phyloP scores from a whole-genome alignment of 2,888 invertebrate genomes.

The Rhingia campestris region DNA sequence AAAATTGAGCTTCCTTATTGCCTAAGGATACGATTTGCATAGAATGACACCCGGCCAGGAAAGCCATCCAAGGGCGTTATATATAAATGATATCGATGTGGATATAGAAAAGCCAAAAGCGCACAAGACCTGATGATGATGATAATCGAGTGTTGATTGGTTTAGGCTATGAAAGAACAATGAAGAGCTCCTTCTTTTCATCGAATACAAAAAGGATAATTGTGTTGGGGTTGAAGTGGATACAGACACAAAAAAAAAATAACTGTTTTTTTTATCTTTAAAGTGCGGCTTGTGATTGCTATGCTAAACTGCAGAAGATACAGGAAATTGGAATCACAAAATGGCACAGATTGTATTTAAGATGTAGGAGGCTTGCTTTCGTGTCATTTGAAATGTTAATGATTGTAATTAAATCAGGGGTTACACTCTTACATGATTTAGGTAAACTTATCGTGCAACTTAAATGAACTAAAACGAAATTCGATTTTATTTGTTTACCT shows the following conservation, averaged over 20 bases:
- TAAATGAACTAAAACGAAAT: too few species aligned
- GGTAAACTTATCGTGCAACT: too few species aligned
- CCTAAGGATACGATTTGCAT: conserved; percentile 57
- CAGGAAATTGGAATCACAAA: too few species aligned
- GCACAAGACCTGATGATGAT: conserved; percentile 54
- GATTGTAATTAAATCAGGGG: too few species aligned
- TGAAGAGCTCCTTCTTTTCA: conserved; percentile 19
- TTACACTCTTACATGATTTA: too few species aligned
- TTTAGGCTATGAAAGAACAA: conserved; percentile 55
- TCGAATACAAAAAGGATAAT: conserved; percentile 15
- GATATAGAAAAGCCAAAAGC: conserved; percentile 28
- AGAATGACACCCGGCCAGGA: conserved; percentile 37
- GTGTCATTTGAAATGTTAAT: too few species aligned
- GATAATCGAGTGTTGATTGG: conserved; percentile 64
- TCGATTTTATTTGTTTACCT: too few species aligned
- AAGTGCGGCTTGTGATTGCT: neutral
- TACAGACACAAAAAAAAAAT: conserved; percentile 5
- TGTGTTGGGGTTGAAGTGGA: conserved; percentile 25
- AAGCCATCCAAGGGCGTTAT: conserved; percentile 32
- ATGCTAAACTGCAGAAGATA: neutral
- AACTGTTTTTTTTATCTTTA: neutral
- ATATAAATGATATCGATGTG: conserved; percentile 38
- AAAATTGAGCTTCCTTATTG: conserved; percentile 64
- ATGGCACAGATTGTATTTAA: too few species aligned
- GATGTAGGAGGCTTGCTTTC: neutral